These are phyloP conservation scores for Pachliopta kotzebuea DNA, from an alignment of 2,888 invertebrate species.

Conservation along the genomic window DNA sequence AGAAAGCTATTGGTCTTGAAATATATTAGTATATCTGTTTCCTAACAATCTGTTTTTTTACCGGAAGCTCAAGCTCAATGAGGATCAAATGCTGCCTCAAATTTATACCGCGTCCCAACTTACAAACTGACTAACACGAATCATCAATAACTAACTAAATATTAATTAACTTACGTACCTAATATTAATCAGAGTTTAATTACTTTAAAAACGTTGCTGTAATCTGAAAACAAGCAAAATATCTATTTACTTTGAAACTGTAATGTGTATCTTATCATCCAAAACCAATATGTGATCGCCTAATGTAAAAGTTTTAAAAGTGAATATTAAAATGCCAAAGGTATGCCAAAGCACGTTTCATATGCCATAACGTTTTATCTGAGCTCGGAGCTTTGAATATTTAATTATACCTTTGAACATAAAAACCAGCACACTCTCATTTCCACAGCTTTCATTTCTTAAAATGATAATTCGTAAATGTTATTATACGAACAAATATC, in stretches of 20 bases:
- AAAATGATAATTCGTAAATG: background rate
- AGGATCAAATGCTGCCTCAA: too few relatives aligned
- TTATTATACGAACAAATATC: too few relatives aligned
- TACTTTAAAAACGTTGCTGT: too few relatives aligned
- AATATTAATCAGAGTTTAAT: too few relatives aligned
- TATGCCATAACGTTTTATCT: slow-evolving; percentile 21
- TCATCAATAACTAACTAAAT: too few relatives aligned
- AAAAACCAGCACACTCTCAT: background rate
- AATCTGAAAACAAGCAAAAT: background rate
- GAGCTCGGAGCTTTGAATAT: slow-evolving; percentile 6
- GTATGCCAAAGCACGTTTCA: slow-evolving; percentile 22
- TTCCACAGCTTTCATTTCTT: background rate
- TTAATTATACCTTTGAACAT: slow-evolving; percentile 6
- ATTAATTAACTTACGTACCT: too few relatives aligned
- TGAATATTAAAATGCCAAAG: slow-evolving; percentile 5
- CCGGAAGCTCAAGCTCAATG: too few relatives aligned
- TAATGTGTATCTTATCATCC: slow-evolving; percentile 9
- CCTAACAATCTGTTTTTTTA: too few relatives aligned
- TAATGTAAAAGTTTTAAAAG: slow-evolving; percentile 16
- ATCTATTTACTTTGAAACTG: background rate
- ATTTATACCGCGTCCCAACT: too few relatives aligned
- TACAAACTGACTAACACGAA: too few relatives aligned
- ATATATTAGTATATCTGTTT: too few relatives aligned
- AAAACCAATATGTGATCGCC: slow-evolving; percentile 11
- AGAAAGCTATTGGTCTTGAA: too few relatives aligned